Percentiles rank a stretch among this genome's conserved stretches.
Conservation (phyloP, 2,797 vertebrate genomes). For the Propithecus perrieri region DNA sequence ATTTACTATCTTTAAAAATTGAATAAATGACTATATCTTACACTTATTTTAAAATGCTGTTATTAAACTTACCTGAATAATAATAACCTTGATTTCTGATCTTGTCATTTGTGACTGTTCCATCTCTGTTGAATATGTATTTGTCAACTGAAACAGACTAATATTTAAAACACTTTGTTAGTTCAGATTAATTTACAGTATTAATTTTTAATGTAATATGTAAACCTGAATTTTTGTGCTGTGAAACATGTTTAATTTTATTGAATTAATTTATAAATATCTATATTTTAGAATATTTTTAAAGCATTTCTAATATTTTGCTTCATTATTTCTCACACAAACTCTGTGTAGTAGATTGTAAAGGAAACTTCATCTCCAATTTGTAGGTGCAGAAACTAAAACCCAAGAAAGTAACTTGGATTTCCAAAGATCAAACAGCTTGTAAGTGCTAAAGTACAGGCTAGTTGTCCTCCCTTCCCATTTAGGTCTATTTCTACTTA, state of each 20-base stretch:
- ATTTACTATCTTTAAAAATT: slow-evolving; percentile 2
- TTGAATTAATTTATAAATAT: background rate
- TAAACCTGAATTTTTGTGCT: background rate
- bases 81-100: slow-evolving; percentile 61
- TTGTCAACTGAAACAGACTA: slow-evolving; percentile 73
- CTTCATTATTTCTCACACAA: background rate
- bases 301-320: background rate
- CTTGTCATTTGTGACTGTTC: slow-evolving; percentile 70
- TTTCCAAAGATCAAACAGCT: background rate
- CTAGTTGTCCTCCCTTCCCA: background rate
- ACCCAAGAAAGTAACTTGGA: background rate
- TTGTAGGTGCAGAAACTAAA: background rate
- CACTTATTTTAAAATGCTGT: background rate
- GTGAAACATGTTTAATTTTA: background rate
- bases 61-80: slow-evolving; percentile 73
- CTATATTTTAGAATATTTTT: background rate
- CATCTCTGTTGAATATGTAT: slow-evolving; percentile 75
- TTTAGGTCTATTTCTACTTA: background rate
- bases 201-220: background rate
- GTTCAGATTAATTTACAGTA: background rate
- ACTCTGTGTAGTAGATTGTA: background rate
- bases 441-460: background rate
- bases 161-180: slow-evolving; percentile 56
- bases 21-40: background rate
- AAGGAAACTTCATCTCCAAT: background rate